Percentiles rank a stretch among this genome's conserved stretches.
These are phyloP conservation scores for Sympetrum striolatum DNA, from an alignment of 2,888 invertebrate species.

Conservation along the genomic window DNA sequence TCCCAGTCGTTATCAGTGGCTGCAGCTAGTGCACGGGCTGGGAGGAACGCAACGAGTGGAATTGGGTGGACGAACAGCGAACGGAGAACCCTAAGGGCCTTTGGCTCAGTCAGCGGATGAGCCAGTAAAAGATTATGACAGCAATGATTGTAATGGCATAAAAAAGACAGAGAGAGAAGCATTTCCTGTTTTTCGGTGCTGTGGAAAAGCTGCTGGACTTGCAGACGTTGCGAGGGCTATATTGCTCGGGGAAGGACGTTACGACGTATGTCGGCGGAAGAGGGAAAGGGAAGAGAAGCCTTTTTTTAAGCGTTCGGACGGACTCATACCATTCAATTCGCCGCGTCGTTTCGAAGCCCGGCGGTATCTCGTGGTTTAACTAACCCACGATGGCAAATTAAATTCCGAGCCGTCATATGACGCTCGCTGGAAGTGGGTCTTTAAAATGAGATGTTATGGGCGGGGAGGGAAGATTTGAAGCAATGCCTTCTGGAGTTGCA, in stretches of 20 bases:
- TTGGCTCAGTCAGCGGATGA: background rate
- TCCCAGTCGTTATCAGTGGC: background rate
- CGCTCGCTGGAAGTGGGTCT: background rate
- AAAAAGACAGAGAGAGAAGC: background rate
- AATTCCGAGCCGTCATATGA: background rate
- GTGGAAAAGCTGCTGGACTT: background rate
- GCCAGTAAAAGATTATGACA: slow-evolving; percentile 30
- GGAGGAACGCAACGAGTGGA: background rate
- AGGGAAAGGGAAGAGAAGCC: background rate
- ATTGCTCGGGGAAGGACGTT: background rate
- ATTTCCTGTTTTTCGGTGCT: background rate
- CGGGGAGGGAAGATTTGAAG: background rate
- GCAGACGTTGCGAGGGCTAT: background rate
- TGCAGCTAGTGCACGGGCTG: background rate
- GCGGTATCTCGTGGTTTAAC: background rate
- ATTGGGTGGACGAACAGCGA: background rate
- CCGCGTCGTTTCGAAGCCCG: background rate
- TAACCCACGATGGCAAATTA: background rate
- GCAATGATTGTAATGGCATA: slow-evolving; percentile 34
- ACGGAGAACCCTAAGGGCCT: background rate
- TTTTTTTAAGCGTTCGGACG: background rate
- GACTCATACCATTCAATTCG: slow-evolving; percentile 30
- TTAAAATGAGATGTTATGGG: slow-evolving; percentile 7
- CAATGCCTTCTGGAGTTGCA: background rate
- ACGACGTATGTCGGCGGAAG: background rate